These are phyloP conservation scores for Drosophila maculinotata DNA, from an alignment of 2,888 invertebrate genomes.

Conservation along the genomic window DNA sequence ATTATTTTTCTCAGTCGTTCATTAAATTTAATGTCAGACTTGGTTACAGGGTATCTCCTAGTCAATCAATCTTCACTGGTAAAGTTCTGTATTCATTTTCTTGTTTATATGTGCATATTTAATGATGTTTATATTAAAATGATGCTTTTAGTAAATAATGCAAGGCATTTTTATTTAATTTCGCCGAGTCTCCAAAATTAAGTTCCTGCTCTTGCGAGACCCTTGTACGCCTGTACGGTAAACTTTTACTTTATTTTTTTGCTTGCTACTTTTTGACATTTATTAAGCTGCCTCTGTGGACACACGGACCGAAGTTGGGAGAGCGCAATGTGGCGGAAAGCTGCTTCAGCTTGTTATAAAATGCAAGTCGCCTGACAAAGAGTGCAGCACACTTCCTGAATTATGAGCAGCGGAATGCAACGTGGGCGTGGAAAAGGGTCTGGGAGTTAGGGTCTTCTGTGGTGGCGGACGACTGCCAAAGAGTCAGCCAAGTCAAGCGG, in stretches of 20 bases:
- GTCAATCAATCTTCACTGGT: neutral
- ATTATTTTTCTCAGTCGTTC: neutral
- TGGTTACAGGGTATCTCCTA: neutral
- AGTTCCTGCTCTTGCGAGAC: constrained; percentile 24
- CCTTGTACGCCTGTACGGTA: constrained; percentile 28
- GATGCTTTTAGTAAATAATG: constrained; percentile 43
- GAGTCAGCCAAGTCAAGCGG: constrained; percentile 52
- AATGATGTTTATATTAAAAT: constrained; percentile 58
- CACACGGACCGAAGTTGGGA: constrained; percentile 9
- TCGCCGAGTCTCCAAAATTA: constrained; percentile 21
- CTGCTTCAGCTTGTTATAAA: constrained; percentile 62
- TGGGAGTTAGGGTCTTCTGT: neutral
- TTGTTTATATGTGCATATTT: constrained; percentile 11
- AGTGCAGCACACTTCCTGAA: constrained; percentile 71
- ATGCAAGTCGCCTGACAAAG: constrained; percentile 67
- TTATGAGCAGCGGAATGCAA: constrained; percentile 63
- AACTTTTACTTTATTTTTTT: constrained; percentile 3
- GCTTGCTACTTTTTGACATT: constrained; percentile 61
- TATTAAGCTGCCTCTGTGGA: constrained; percentile 64
- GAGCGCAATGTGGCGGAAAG: constrained; percentile 44
- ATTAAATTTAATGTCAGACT: neutral
- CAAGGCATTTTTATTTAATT: constrained; percentile 35
- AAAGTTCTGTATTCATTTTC: neutral
- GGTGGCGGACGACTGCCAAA: no score
- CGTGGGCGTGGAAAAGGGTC: neutral